These are phyloP conservation scores for Chelidonichthys spinosus DNA, from an alignment of 2,797 vertebrate species.

Conservation along the genomic window DNA sequence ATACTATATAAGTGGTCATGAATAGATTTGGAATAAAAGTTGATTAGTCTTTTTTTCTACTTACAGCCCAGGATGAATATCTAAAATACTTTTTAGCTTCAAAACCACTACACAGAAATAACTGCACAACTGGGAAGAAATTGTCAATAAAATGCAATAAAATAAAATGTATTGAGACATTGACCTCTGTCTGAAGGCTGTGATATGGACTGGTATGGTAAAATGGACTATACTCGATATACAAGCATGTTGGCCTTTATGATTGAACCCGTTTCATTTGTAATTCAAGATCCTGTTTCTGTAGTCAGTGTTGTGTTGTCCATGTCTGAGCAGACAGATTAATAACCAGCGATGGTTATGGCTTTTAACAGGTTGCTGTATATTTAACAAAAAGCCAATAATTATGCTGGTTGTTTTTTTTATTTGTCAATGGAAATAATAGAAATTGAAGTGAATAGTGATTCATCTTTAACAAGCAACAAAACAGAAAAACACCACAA, in stretches of 20 bases:
- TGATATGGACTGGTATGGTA: not conserved
- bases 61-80: not conserved
- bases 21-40: not conserved
- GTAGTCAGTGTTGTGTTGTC: not conserved
- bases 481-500: slow-evolving; percentile 41
- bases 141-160: not conserved
- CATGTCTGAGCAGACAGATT: not conserved
- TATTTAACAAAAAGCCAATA: not conserved
- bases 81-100: not conserved
- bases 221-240: not conserved
- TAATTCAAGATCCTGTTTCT: not conserved
- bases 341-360: not conserved
- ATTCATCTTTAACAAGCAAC: not conserved
- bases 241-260: not conserved
- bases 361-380: not conserved
- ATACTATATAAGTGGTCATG: not conserved
- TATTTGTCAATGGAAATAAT: not conserved
- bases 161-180: not conserved
- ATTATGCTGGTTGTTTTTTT: not conserved
- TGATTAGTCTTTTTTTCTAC: not conserved
- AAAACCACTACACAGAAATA: not conserved
- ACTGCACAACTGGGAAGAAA: not conserved
- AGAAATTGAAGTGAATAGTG: not conserved
- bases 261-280: not conserved
- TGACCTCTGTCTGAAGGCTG: not conserved